These are phyloP conservation scores for Pithecia hirsuta DNA, from an alignment of 2,797 vertebrate genomes.

Conservation along the genomic window DNA sequence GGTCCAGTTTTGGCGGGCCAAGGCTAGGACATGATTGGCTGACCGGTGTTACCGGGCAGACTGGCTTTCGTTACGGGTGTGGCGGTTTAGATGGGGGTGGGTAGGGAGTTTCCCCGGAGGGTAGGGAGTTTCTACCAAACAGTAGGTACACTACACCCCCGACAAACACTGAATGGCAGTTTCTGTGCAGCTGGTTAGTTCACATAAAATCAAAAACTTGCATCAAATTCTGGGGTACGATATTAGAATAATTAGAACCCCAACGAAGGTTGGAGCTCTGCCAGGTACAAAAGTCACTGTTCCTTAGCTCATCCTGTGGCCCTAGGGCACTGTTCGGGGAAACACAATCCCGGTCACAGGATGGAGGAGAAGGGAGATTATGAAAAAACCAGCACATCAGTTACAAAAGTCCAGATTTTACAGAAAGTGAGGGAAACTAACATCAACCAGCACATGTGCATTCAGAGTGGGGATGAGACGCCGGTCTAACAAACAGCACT, in stretches of 20 bases:
- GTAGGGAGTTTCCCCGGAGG: too few species aligned
- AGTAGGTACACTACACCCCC: fast-evolving
- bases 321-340: neutral
- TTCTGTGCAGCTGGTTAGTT: neutral
- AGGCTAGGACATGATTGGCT: too few species aligned
- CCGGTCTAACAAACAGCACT: neutral
- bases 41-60: too few species aligned
- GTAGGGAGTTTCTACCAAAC: too few species aligned
- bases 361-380: neutral
- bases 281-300: neutral
- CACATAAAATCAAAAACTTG: neutral
- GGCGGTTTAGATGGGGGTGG: too few species aligned
- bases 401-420: neutral
- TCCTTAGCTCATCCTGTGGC: neutral
- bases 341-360: neutral
- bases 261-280: neutral
- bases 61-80: too few species aligned
- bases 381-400: neutral
- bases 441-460: too few species aligned
- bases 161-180: neutral
- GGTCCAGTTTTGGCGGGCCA: too few species aligned
- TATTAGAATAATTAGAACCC: neutral
- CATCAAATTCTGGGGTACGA: neutral
- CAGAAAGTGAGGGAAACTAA: neutral
- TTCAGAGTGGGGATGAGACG: neutral